Conservation (phyloP, 2,888 invertebrate species). For the Formica aserva region DNA sequence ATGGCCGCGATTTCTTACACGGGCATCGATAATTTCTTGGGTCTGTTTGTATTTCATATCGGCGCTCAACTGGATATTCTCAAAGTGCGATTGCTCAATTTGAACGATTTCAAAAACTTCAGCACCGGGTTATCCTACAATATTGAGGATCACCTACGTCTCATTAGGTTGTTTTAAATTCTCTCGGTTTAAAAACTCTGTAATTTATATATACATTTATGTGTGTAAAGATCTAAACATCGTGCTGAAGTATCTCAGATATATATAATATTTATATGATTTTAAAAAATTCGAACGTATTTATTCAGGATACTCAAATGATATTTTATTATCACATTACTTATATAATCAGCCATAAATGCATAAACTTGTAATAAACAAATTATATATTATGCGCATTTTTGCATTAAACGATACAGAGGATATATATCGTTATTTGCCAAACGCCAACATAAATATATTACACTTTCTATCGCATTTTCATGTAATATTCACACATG, state of each 20-base stretch:
- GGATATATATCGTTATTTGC: not conserved
- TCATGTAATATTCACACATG: not conserved
- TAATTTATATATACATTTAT: not conserved
- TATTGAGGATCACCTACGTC: slow-evolving; percentile 40
- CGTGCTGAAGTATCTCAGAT: not conserved
- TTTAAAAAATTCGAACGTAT: not conserved
- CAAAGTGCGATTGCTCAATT: slow-evolving; percentile 6
- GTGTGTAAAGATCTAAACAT: not conserved
- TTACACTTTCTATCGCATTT: not conserved
- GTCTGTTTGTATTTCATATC: slow-evolving; percentile 40
- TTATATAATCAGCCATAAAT: not conserved
- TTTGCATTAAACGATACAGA: not conserved
- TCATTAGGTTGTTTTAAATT: slow-evolving; percentile 41
- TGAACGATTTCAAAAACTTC: slow-evolving; percentile 8
- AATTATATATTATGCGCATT: not conserved
- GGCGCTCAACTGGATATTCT: slow-evolving; percentile 43
- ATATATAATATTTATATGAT: not conserved
- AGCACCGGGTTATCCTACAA: not conserved
- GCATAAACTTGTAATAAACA: not conserved
- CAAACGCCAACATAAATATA: not conserved
- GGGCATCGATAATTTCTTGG: slow-evolving; percentile 43
- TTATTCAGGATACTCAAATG: not conserved
- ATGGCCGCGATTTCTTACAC: slow-evolving; percentile 45
- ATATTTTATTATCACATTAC: not conserved
- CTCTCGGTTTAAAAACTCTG: not conserved